These are phyloP conservation scores for Camponotus fellah DNA, from an alignment of 2,888 invertebrate species.

Conservation along the genomic window DNA sequence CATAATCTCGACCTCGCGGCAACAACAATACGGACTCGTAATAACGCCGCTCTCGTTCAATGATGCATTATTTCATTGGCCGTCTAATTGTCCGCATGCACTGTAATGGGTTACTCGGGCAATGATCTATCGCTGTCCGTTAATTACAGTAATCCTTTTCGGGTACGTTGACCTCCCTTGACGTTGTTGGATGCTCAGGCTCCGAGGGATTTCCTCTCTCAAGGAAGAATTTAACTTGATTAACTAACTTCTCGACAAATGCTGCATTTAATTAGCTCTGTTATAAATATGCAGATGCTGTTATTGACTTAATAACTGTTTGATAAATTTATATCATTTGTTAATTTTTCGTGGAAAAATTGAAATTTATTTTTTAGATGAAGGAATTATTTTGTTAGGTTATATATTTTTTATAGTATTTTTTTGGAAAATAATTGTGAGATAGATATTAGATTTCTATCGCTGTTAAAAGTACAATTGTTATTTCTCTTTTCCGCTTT, in stretches of 20 bases:
- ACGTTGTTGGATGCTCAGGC: neutral
- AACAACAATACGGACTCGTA: conserved; percentile 57
- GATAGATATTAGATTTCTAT: neutral
- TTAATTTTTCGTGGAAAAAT: neutral
- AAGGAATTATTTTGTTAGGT: neutral
- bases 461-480: neutral
- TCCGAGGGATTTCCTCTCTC: neutral
- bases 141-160: conserved; percentile 50
- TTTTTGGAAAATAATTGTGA: no score
- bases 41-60: conserved; percentile 59
- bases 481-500: neutral
- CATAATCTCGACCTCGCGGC: conserved; percentile 36
- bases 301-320: neutral
- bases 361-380: neutral
- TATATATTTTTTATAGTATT: neutral
- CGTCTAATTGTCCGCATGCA: conserved; percentile 64
- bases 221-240: neutral
- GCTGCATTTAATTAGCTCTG: neutral
- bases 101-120: conserved; percentile 44
- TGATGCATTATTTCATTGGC: conserved; percentile 61
- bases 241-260: neutral
- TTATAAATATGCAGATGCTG: no score
- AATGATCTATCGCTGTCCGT: conserved; percentile 54
- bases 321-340: neutral
- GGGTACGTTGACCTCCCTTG: conserved; percentile 39